Base-by-base conservation (phyloP, 2,113 vertebrate genomes). In the Maccullochella peelii region DNA sequence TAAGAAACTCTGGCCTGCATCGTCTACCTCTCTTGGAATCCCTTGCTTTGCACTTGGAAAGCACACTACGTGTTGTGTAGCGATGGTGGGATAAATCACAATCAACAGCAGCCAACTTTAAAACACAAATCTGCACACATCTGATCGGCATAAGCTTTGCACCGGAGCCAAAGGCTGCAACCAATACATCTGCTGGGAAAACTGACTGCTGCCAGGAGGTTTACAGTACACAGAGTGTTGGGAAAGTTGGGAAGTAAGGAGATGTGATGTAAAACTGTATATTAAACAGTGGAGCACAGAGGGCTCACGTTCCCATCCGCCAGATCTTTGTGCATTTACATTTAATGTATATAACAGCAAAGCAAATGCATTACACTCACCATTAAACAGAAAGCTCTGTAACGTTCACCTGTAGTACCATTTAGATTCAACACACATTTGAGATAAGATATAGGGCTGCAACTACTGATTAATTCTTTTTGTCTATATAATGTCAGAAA, bases 101-200 rank as follows among this genome's bases (percentile, higher is more conserved):
- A 83, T 47, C 59, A n/a, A 2, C 42, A 0, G 69, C n/a, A 1
- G 68, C 74, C 65, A 71, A 82, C 63, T 73, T 38, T 47, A 5
- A 69, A 81, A 54, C 57, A 10, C 52, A 84, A 68, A 44, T 69
- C 40, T 61, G 21, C 23, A n/a, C 55, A 77, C 82, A 77, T 87
- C 75, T 83, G 82, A 87, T 50, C 25, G 1, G 44, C 73, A 65
- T 69, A 55, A 73, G 57, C 73, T 23, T 33, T 27, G 59, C 38
- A 50, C 12, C 2, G 47, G 9, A 61, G 58, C 84, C 65, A 52
- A 69, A 15, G 44, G 40, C 77, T 67, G 87, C 72, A 10, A 58
- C 38, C 21, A 42, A 33, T 20, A 57, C 62, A 23, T n/a, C 10
- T 11, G 30, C 66, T 65, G 73, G 33, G 30, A 49, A 30, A 61